Base-by-base conservation (phyloP, 2,113 vertebrate genomes). In the Tetraodon nigroviridis region DNA sequence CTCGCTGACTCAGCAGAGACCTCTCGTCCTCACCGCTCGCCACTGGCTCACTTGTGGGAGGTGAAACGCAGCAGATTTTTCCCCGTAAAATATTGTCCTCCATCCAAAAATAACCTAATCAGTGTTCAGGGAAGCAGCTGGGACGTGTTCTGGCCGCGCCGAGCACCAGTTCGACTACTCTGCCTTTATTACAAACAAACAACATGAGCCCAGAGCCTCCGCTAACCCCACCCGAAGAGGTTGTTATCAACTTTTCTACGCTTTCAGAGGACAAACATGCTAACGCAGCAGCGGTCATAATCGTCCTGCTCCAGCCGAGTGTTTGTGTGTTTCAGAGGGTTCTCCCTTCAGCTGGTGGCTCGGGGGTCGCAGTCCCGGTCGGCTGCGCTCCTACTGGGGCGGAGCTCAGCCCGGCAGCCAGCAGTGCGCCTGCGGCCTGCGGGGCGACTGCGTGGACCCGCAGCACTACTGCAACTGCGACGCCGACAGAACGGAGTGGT, bases 401-500 rank as follows among this genome's bases (percentile, higher is more conserved):
- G 89, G 89, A 12, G 85, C 89, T n/a, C 63, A 83, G 4, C 88
- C 89, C 0, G 83, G 79, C 51, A 90, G 84, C 68, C 85, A 78
- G 69, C 89, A 89, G 75, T 91, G 89, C 8, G 78, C 73, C 46
- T 91, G 89, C 1, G 89, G 88, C 0, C 81, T 87, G 52, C 81
- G 77, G 64, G 85, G 82, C 7, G 71, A 80, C 81, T 89, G 89
- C 4, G 70, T 88, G 47, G 80, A 90, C 55, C 80, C 82, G 0
- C 75, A 88, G 7, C 88, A 82, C 75, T 87, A 83, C 80, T 88
- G 96, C 86, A 97, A 98, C 84, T 98, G 96, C 64, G 93, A 98
- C 57, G 92, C 94, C 0, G 93, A 94, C 86, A 89, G 89, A 53
- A 78, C 81, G 12, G 92, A 95, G 84, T 97, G 96, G 96, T 97